Percentiles rank a stretch among this genome's conserved stretches.
Conservation (phyloP, 2,888 invertebrate genomes). For the Escarpia spicata region DNA sequence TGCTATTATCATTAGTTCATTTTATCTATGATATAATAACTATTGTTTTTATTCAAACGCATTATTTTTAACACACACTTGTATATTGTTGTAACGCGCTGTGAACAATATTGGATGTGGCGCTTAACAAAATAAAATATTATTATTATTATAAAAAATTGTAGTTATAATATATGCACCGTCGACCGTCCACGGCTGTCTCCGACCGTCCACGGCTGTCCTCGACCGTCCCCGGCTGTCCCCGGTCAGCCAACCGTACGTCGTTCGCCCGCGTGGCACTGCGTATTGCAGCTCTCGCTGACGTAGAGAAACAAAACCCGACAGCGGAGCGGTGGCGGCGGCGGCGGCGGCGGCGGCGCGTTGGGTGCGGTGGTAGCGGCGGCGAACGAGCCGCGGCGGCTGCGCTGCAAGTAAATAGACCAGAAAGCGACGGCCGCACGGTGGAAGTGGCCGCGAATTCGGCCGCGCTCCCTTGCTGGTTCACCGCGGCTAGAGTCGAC, state of each 20-base stretch:
- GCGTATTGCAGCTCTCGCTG: background rate
- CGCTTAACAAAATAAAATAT: too few relatives aligned
- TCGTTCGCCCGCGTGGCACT: background rate
- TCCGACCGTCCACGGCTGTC: background rate
- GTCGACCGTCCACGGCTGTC: background rate
- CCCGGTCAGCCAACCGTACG: background rate
- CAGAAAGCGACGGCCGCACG: constrained; percentile 2
- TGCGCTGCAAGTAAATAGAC: background rate
- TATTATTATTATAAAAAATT: too few relatives aligned
- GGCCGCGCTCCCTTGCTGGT: background rate
- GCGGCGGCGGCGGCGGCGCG: background rate
- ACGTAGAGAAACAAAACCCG: background rate
- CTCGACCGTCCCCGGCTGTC: background rate
- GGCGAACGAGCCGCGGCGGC: background rate
- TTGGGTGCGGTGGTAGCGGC: background rate
- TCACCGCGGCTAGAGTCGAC: background rate
- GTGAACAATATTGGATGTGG: too few relatives aligned
- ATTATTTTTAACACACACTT: too few relatives aligned
- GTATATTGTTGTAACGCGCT: too few relatives aligned
- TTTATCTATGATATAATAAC: too few relatives aligned
- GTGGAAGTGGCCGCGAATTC: background rate
- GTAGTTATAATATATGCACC: background rate
- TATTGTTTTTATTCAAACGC: too few relatives aligned
- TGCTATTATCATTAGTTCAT: too few relatives aligned
- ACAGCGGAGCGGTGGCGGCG: background rate